Conservation (phyloP, 2,888 invertebrate genomes). For the Brachypalpus laphriformis region DNA sequence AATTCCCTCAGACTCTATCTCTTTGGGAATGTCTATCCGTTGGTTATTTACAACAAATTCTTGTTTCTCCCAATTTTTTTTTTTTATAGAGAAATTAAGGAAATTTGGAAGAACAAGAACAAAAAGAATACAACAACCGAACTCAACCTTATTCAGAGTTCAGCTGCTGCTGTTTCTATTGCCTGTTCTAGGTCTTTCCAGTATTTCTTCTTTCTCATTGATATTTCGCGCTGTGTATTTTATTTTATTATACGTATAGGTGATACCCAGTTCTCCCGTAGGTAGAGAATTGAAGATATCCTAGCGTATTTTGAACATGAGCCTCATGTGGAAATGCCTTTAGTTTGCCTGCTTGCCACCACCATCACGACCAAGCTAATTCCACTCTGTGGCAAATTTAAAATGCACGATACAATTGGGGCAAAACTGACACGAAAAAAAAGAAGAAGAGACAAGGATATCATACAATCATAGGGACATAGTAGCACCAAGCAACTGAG, state of each 20-base stretch:
- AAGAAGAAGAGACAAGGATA: neutral
- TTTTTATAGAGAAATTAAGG: slow-evolving; percentile 63
- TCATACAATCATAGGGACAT: slow-evolving; percentile 43
- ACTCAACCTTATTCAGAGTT: slow-evolving; percentile 40
- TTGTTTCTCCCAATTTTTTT: slow-evolving; percentile 51
- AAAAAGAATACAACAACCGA: neutral
- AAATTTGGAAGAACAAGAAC: slow-evolving; percentile 52
- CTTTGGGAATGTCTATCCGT: neutral
- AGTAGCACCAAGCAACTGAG: slow-evolving; percentile 52
- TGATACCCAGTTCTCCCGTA: neutral
- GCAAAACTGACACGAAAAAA: slow-evolving; percentile 55
- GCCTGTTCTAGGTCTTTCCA: slow-evolving; percentile 22
- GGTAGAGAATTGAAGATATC: slow-evolving; percentile 7
- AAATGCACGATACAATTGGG: slow-evolving; percentile 73
- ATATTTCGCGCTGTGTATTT: slow-evolving; percentile 38
- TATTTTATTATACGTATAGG: slow-evolving; percentile 44
- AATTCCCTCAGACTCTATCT: neutral
- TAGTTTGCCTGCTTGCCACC: slow-evolving; percentile 42
- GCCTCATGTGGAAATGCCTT: slow-evolving; percentile 49
- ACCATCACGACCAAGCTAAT: slow-evolving; percentile 9
- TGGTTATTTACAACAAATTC: slow-evolving; percentile 58
- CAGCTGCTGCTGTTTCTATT: slow-evolving; percentile 11
- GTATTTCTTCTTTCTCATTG: slow-evolving; percentile 45
- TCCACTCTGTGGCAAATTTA: slow-evolving; percentile 59
- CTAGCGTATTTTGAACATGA: slow-evolving; percentile 44